phyloP scores from a whole-genome alignment of 2,797 vertebrate species.

The Oophaga sylvatica region DNA sequence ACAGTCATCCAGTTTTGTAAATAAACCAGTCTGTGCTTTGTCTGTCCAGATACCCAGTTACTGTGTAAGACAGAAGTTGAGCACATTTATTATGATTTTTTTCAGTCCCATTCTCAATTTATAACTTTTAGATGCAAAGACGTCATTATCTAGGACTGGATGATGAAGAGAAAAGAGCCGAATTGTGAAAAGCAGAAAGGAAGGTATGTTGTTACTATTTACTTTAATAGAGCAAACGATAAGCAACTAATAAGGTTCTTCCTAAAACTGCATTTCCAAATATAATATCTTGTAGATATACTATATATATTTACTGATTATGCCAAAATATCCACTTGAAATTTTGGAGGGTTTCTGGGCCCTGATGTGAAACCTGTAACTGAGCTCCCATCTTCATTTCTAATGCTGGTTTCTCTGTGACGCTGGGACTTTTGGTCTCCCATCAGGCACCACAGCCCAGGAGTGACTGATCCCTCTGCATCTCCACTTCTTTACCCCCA shows the following conservation, averaged over 20 bases:
- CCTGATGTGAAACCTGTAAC: not conserved
- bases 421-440: not conserved
- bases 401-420: not conserved
- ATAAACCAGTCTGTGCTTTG: slow-evolving; percentile 31
- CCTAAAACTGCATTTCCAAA: not conserved
- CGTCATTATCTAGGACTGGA: not conserved
- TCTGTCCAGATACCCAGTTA: not conserved
- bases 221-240: not conserved
- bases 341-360: not conserved
- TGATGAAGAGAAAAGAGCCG: not conserved
- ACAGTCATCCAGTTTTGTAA: slow-evolving; percentile 63
- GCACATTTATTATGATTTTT: slow-evolving; percentile 7
- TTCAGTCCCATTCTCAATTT: not conserved
- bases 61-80: not conserved
- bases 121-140: not conserved
- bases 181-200: not conserved
- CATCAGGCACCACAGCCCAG: not conserved
- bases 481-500: not conserved
- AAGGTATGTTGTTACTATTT: slow-evolving; percentile 29
- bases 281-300: not conserved
- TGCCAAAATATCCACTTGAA: not conserved
- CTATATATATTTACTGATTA: not conserved
- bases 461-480: not conserved
- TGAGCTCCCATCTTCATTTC: not conserved
- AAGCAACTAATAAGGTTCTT: not conserved